phyloP scores from a whole-genome alignment of 92 coral and sea anemone species.

The Virgularia gustaviana region DNA sequence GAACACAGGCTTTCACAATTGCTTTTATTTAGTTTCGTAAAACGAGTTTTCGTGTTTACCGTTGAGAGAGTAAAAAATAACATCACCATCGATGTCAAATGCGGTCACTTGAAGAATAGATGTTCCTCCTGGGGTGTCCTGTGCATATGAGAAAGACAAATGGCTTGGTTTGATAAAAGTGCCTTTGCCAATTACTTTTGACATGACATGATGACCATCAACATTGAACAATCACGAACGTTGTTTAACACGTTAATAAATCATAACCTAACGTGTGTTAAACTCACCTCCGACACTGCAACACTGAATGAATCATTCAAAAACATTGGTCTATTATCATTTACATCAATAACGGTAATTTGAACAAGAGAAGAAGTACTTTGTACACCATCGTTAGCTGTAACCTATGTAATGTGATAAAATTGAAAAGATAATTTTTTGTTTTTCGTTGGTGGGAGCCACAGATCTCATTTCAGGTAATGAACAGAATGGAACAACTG shows the following conservation, averaged over 20 bases:
- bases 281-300: constrained; percentile 4
- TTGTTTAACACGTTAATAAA: not conserved
- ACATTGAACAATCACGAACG: not conserved
- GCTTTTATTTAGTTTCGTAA: not conserved
- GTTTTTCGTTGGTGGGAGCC: not conserved
- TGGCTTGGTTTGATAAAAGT: too few relatives aligned
- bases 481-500: not conserved
- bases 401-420: not conserved
- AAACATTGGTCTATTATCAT: constrained; percentile 73
- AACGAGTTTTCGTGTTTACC: constrained; percentile 36
- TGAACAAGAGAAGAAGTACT: constrained; percentile 11
- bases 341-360: constrained; percentile 57
- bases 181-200: not conserved
- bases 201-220: too few relatives aligned
- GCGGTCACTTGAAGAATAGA: constrained; percentile 65
- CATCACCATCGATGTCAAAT: constrained; percentile 59
- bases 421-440: not conserved
- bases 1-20: not conserved
- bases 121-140: constrained; percentile 64
- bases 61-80: constrained; percentile 37
- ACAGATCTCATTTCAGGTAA: too few relatives aligned
- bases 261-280: not conserved
- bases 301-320: constrained; percentile 38
- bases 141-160: too few relatives aligned
- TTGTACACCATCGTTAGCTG: constrained; percentile 29